Evolutionary conservation across 1,140 invertebrate species (phyloP).

Genomic region (Psix sp.): DNA sequence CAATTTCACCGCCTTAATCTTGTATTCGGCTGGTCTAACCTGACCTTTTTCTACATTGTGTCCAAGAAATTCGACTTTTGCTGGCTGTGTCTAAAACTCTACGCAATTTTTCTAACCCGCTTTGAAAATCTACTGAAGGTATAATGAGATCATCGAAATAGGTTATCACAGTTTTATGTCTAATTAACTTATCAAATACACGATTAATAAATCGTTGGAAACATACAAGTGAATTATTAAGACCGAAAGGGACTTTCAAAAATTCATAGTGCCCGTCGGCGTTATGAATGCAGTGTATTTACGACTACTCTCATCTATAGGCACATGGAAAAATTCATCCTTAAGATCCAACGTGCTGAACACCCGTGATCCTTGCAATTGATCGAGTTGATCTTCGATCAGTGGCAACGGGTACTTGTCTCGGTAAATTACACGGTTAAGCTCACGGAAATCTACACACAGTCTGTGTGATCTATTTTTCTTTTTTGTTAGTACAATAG

Average conservation of each 20-base stretch:
- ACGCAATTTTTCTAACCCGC: not conserved
- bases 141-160: conserved; percentile 40
- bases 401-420: no score
- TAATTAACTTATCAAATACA: conserved; percentile 16
- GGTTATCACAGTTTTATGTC: not conserved
- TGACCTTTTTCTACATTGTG: conserved; percentile 13
- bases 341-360: no score
- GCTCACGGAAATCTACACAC: no score
- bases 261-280: no score
- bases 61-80: conserved; percentile 10
- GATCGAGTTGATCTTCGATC: no score
- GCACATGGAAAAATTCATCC: no score
- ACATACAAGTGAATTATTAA: conserved; percentile 14
- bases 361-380: no score
- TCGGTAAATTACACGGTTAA: no score
- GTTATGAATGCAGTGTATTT: no score
- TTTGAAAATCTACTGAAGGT: not conserved
- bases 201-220: conserved; percentile 36
- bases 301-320: no score
- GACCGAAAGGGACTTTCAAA: conserved; percentile 12
- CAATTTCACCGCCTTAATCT: not conserved
- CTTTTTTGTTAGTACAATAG: conserved; percentile 74
- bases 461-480: conserved; percentile 63
- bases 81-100: not conserved
- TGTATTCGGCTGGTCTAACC: conserved; percentile 1